Conservation (phyloP, 2,113 vertebrate species). For the Gallinago undulata region DNA sequence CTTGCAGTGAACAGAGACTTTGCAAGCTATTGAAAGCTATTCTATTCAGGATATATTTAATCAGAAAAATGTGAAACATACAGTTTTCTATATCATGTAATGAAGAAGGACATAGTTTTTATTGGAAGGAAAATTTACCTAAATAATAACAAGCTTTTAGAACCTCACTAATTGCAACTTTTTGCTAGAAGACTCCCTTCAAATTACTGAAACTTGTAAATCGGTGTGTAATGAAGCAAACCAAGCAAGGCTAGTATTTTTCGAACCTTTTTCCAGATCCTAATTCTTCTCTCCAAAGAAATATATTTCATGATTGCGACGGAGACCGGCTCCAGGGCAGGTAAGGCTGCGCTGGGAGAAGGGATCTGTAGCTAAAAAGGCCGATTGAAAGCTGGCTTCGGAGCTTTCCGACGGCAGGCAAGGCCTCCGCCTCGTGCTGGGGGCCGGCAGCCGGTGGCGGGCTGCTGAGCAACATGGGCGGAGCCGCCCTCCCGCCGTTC, state of each 20-base stretch:
- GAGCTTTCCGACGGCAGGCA: no score
- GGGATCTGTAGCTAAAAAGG: no score
- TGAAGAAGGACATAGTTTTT: background rate
- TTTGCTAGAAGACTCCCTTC: background rate
- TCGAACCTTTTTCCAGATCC: background rate
- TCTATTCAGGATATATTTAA: background rate
- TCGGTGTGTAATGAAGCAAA: background rate
- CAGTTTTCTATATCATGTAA: background rate
- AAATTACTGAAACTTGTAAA: background rate
- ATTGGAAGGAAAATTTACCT: background rate
- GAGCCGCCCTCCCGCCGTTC: no score
- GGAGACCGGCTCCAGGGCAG: no score
- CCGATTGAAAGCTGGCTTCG: no score
- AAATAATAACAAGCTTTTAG: background rate
- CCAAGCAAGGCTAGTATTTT: background rate
- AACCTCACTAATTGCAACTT: background rate
- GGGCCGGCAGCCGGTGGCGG: no score
- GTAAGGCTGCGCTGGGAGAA: no score
- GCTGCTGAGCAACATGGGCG: no score
- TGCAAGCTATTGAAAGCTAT: background rate
- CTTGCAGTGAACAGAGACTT: background rate
- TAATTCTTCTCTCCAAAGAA: background rate
- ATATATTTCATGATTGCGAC: background rate
- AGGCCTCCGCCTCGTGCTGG: no score
- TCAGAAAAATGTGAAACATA: background rate